These are phyloP conservation scores for Standfussiana lucernea DNA, from an alignment of 2,888 invertebrate genomes.

Conservation along the genomic window DNA sequence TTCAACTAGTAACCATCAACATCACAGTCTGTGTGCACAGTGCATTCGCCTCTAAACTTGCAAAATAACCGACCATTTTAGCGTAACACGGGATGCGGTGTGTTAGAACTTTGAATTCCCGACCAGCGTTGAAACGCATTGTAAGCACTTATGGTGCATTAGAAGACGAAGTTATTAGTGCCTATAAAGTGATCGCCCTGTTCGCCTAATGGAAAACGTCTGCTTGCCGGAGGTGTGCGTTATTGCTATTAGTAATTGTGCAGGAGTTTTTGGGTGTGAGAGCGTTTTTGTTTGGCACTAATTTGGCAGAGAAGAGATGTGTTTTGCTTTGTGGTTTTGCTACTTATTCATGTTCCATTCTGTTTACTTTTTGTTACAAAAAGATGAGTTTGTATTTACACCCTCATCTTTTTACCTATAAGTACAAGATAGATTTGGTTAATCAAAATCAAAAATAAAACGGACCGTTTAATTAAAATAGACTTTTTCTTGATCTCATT, in stretches of 20 bases:
- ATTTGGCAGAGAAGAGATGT: background rate
- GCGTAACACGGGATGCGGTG: constrained; percentile 52
- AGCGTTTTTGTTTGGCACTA: constrained; percentile 43
- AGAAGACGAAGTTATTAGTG: constrained; percentile 72
- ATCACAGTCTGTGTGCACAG: constrained; percentile 33
- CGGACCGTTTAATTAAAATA: background rate
- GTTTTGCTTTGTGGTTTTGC: background rate
- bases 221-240: constrained; percentile 65
- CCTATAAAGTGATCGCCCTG: constrained; percentile 67
- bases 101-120: constrained; percentile 69
- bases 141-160: constrained; percentile 72
- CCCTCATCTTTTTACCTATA: background rate
- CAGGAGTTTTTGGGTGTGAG: constrained; percentile 65
- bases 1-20: constrained; percentile 36
- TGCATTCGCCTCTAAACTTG: constrained; percentile 58
- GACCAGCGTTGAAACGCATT: constrained; percentile 61
- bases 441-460: background rate
- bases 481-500: background rate
- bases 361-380: background rate
- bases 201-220: constrained; percentile 77
- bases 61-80: constrained; percentile 65
- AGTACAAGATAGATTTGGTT: too few species aligned
- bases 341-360: background rate
- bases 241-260: constrained; percentile 72
- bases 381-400: background rate